Evolutionary conservation across 2,797 vertebrate genomes (phyloP), one percentile per base, ranked within the genome.

Genomic region (Leucoraja ocellata): DNA sequence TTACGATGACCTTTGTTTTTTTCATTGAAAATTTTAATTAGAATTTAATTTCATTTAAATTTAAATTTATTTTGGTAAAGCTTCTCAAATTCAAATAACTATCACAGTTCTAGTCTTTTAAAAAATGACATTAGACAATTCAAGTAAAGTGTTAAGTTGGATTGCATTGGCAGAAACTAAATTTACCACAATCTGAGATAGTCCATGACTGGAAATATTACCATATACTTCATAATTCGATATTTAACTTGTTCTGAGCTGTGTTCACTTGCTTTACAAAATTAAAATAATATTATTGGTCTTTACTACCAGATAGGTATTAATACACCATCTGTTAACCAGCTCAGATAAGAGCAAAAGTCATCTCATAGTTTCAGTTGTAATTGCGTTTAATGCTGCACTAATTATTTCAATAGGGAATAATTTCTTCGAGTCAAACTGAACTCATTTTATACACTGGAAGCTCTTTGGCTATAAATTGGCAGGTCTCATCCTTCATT

Each of bases 321-420:
- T 96, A 96, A 96, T 96, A 97, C 94, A 96, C 96, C 96, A 96
- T 97, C 96, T 97, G 97, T 97, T 97, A 97, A 95, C 96, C 97
- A 96, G 96, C 97, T 96, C 95, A 95, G 95, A 96, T 97, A 97
- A 97, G 32, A 97, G 96, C 96, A 95, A 96, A 96, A 96, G 95
- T 96, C 96, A 96, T 96, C 96, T 95, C 83, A 94, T 96, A 96
- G 96, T 96, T 96, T 96, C 96, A 96, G 96, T 97, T 97, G 97
- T 98, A 98, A 98, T 98, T 97, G 98, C 98, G 97, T 98, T 98
- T 98, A 99, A 98, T 98, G 97, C 97, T 96, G 97, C 97, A 98
- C 98, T 99, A 98, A 98, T 98, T 98, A 98, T 98, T 98, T 98
- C 98, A 98, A 98, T 97, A 96, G 98, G 98, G 98, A 99, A 98